Percentiles rank a stretch among this genome's conserved stretches.
These are phyloP conservation scores for Hippocampus kuda DNA, from an alignment of 2,797 vertebrate species.

Conservation along the genomic window DNA sequence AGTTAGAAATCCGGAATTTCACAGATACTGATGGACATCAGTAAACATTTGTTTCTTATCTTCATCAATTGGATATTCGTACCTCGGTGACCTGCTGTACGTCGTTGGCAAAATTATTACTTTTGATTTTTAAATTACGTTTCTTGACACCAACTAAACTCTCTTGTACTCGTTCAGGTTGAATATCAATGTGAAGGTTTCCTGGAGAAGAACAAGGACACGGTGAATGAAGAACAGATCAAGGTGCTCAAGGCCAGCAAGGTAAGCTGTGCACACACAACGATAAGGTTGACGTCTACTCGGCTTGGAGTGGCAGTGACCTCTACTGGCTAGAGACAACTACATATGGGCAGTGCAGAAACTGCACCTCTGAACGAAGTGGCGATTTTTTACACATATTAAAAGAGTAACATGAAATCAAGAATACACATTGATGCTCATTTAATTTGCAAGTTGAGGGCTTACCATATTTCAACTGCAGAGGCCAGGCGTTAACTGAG, in stretches of 20 bases:
- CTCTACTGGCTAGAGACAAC: neutral
- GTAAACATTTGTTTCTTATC: too few relatives aligned
- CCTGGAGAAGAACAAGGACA: conserved; percentile 98
- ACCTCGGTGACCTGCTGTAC: too few relatives aligned
- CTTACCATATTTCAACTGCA: neutral
- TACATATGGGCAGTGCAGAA: neutral
- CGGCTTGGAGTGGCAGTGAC: neutral
- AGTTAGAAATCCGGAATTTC: too few relatives aligned
- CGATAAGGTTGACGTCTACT: neutral
- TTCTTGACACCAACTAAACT: neutral
- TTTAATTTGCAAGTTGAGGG: neutral
- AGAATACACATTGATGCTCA: neutral
- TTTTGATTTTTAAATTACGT: too few relatives aligned
- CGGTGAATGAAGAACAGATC: conserved; percentile 96
- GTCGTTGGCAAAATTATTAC: too few relatives aligned
- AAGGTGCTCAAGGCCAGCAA: conserved; percentile 94
- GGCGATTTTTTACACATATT: neutral
- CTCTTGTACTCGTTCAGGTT: conserved; percentile 66
- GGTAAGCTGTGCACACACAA: conserved; percentile 58
- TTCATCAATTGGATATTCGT: too few relatives aligned
- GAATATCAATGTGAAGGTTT: conserved; percentile 98
- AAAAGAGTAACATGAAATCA: neutral
- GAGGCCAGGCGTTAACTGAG: neutral
- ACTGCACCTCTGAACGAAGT: neutral
- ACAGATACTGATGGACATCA: too few relatives aligned